These are phyloP conservation scores for Lordiphosa clarofinis DNA, from an alignment of 1,140 invertebrate species.

Conservation along the genomic window DNA sequence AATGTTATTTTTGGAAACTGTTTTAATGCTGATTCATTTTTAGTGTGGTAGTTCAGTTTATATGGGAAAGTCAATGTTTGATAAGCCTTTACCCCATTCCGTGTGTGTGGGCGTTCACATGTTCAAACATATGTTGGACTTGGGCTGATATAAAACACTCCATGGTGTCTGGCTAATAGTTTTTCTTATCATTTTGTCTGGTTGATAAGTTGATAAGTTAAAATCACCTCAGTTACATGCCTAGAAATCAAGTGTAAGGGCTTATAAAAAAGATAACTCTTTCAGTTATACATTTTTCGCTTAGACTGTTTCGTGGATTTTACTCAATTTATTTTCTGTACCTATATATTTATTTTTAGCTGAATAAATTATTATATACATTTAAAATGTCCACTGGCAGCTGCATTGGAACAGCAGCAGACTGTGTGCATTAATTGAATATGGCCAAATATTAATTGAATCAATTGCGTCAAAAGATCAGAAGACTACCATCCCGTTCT, in stretches of 20 bases:
- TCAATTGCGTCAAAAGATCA: conserved; percentile 41
- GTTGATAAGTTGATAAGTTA: conserved; percentile 12
- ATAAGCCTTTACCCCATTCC: conserved; percentile 34
- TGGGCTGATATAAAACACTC: conserved; percentile 15
- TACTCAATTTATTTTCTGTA: not conserved
- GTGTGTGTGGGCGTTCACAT: conserved; percentile 4
- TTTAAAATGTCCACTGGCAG: conserved; percentile 2
- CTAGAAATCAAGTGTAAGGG: conserved; percentile 3
- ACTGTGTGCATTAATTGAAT: conserved; percentile 30
- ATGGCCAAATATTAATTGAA: conserved; percentile 31
- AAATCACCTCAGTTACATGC: conserved; percentile 1
- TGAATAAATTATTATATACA: not conserved
- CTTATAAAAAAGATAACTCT: not conserved
- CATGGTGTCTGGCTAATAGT: conserved; percentile 17
- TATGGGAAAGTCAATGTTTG: conserved; percentile 39
- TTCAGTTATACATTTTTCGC: not conserved
- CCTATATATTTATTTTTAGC: conserved; percentile 35
- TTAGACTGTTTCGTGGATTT: no score
- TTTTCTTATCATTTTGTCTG: conserved; percentile 13
- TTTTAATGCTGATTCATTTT: conserved; percentile 24
- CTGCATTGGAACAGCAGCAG: conserved; percentile 19
- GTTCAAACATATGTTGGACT: conserved; percentile 25
- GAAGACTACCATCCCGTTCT: not conserved
- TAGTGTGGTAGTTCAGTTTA: conserved; percentile 38
- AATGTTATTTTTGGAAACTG: conserved; percentile 12